Evolutionary conservation across 2,113 vertebrate species (phyloP).

Genomic region (Brachypteracias leptosomus): DNA sequence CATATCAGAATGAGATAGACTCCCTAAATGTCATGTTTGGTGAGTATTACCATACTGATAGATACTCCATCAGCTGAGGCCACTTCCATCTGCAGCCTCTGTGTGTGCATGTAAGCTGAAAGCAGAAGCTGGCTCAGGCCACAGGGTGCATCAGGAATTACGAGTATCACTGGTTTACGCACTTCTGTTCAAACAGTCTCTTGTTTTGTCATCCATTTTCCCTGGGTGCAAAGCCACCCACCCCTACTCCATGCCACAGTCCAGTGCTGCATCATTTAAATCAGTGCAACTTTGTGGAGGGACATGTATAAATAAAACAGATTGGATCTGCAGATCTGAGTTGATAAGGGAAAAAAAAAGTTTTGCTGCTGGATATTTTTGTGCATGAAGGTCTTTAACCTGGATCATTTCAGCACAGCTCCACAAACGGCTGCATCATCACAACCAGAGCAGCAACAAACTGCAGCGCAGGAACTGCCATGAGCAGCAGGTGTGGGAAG

Average conservation of each 20-base stretch:
- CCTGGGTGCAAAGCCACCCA: background rate
- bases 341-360: background rate
- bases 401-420: background rate
- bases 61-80: background rate
- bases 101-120: background rate
- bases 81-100: background rate
- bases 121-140: background rate
- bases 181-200: background rate
- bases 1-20: background rate
- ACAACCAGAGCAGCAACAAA: background rate
- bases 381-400: background rate
- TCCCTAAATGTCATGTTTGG: background rate
- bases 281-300: background rate
- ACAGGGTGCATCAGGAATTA: background rate
- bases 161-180: background rate
- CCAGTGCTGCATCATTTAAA: background rate
- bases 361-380: background rate
- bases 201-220: background rate
- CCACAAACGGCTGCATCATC: background rate
- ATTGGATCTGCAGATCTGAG: background rate
- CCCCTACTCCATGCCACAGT: background rate
- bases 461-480: background rate
- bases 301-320: background rate
- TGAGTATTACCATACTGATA: background rate
- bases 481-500: background rate